Conservation (phyloP, 2,797 vertebrate genomes). For the Brachyalestes nurse region DNA sequence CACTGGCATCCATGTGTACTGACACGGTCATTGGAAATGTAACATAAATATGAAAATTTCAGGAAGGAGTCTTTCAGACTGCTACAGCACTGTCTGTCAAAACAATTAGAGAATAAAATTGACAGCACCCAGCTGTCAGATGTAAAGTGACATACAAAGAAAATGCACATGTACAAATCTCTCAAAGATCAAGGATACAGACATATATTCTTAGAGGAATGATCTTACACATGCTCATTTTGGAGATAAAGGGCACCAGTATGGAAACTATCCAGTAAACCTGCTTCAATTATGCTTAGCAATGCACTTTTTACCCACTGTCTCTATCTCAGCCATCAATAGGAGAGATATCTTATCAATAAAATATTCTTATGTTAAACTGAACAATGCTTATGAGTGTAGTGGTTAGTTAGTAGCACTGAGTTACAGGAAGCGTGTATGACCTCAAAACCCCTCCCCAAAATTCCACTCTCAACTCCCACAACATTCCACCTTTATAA, state of each 20-base stretch:
- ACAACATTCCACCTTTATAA: constrained; percentile 34
- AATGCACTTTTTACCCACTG: too few species aligned
- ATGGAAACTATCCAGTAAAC: background rate
- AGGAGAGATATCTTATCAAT: too few species aligned
- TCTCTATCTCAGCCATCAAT: too few species aligned
- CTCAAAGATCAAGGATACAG: too few species aligned
- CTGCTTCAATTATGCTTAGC: background rate
- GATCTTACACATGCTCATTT: background rate
- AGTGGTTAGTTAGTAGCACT: too few species aligned
- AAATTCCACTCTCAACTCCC: constrained; percentile 6
- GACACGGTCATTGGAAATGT: constrained; percentile 47
- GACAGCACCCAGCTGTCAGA: background rate
- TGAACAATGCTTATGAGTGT: too few species aligned
- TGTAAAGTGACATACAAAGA: background rate
- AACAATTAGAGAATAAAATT: constrained; percentile 26
- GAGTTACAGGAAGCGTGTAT: too few species aligned
- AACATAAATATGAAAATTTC: constrained; percentile 64
- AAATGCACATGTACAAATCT: too few species aligned
- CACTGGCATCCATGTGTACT: constrained; percentile 3
- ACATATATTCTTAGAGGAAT: too few species aligned
- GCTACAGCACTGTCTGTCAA: constrained; percentile 48
- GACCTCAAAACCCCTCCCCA: background rate
- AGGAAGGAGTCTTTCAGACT: constrained; percentile 60
- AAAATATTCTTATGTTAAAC: too few species aligned
- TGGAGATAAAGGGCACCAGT: constrained; percentile 1